Conservation (phyloP, 2,113 vertebrate genomes). For the Ptilorrhoa leucosticta region DNA sequence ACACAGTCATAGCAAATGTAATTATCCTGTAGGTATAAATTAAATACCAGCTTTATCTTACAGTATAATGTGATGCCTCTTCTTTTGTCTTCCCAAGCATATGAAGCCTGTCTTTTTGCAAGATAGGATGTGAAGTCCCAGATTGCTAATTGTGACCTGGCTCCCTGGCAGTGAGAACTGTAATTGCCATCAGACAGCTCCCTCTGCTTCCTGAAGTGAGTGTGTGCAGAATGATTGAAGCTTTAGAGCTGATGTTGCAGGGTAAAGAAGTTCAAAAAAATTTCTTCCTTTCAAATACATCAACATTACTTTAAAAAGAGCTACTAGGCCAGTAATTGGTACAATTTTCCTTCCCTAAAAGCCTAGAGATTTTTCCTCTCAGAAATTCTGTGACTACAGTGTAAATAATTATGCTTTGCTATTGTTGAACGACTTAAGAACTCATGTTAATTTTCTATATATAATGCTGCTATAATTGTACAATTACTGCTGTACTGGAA, state of each 20-base stretch:
- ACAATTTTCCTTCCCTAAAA: slow-evolving; percentile 32
- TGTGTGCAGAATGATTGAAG: background rate
- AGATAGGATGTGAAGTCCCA: background rate
- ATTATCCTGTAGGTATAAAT: background rate
- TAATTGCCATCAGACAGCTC: background rate
- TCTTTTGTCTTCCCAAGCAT: background rate
- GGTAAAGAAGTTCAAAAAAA: background rate
- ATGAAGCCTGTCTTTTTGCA: background rate
- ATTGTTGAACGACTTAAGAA: background rate
- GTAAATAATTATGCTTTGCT: slow-evolving; percentile 32
- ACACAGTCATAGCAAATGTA: background rate
- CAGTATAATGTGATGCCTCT: background rate
- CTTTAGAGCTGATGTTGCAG: background rate
- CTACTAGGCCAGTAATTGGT: slow-evolving; percentile 20
- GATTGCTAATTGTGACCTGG: background rate
- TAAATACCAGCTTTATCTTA: background rate
- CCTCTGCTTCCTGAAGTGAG: background rate
- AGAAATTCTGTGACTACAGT: background rate
- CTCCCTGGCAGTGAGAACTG: background rate
- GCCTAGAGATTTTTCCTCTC: background rate
- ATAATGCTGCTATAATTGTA: background rate
- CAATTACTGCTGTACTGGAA: background rate
- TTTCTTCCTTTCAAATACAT: background rate
- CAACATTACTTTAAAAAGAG: background rate
- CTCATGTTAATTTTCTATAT: background rate